phyloP scores from a whole-genome alignment of 1,140 invertebrate genomes.

The Sarcophaga bullata region DNA sequence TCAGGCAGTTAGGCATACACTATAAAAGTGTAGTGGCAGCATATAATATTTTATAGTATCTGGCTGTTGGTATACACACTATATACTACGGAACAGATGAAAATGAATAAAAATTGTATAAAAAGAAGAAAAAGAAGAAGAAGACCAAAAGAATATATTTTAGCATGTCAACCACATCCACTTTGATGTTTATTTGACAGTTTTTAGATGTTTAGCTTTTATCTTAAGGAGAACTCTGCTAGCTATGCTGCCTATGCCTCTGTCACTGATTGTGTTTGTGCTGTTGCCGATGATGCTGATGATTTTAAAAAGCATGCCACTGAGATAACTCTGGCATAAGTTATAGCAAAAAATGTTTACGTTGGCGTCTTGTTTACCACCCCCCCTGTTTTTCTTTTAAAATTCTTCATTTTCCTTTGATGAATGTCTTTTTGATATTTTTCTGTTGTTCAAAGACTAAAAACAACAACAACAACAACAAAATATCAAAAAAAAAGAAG shows the following conservation, averaged over 20 bases:
- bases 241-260: not conserved
- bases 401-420: not conserved
- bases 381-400: not conserved
- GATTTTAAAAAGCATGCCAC: not conserved
- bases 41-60: too few species aligned
- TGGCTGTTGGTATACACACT: too few species aligned
- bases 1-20: too few species aligned
- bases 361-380: not conserved
- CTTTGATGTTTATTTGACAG: conserved; percentile 65
- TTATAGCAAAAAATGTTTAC: not conserved
- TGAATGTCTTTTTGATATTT: conserved; percentile 8
- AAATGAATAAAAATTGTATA: too few species aligned
- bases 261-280: not conserved
- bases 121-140: conserved; percentile 49
- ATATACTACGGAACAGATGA: too few species aligned
- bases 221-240: conserved; percentile 50
- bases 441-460: not conserved
- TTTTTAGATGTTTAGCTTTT: conserved; percentile 63
- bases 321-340: not conserved
- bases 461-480: not conserved
- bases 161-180: conserved; percentile 64
- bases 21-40: too few species aligned
- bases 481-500: not conserved
- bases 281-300: not conserved
- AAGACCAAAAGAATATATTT: conserved; percentile 61